These are phyloP conservation scores for Acanthis flammea DNA, from an alignment of 2,797 vertebrate genomes.

Conservation along the genomic window DNA sequence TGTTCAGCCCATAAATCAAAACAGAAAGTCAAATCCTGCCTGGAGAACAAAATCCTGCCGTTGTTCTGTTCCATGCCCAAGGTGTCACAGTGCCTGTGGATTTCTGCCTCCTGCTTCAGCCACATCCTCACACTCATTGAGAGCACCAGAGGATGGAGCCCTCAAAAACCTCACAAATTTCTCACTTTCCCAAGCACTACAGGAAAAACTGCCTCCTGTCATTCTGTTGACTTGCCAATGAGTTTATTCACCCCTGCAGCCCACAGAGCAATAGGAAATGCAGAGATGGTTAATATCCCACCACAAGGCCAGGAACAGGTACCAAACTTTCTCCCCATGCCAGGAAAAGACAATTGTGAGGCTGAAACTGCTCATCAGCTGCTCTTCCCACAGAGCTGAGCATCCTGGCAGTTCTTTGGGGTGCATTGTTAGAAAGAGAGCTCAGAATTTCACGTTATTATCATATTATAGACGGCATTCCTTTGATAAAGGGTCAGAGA, in stretches of 20 bases:
- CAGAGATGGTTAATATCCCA: not conserved
- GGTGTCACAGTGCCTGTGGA: not conserved
- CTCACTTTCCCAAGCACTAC: not conserved
- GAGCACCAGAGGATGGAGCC: not conserved
- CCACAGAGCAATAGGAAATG: not conserved
- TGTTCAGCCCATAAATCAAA: slow-evolving; percentile 2
- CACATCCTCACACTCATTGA: not conserved
- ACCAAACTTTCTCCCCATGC: not conserved
- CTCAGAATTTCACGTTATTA: slow-evolving; percentile 40
- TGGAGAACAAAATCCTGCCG: not conserved
- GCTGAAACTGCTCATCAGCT: not conserved
- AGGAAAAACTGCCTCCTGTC: not conserved
- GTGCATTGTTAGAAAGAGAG: not conserved
- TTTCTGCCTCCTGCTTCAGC: not conserved
- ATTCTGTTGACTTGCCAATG: not conserved
- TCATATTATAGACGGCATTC: not conserved
- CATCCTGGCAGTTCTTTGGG: slow-evolving; percentile 2
- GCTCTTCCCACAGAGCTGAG: not conserved
- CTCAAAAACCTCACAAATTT: not conserved
- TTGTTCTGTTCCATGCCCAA: not conserved
- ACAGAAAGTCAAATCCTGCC: not conserved
- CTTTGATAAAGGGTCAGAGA: slow-evolving; percentile 57
- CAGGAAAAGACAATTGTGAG: not conserved
- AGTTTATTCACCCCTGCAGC: not conserved
- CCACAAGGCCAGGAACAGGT: not conserved